These are phyloP conservation scores for Drosophila eohydei DNA, from an alignment of 2,888 invertebrate species.

Conservation along the genomic window DNA sequence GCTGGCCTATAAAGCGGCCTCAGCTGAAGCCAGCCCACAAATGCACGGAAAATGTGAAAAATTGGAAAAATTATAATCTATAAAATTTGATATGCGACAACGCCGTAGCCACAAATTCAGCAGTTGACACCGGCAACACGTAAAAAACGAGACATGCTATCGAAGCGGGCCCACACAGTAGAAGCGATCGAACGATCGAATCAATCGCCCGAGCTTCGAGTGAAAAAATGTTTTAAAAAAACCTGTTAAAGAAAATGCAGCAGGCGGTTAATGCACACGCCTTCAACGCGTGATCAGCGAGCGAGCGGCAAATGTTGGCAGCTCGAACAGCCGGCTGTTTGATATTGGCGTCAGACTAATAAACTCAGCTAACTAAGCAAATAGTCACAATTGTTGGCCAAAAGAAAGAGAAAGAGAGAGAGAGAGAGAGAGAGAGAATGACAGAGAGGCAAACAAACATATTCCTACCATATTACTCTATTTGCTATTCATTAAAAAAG, in stretches of 20 bases:
- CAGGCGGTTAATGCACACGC: conserved; percentile 62
- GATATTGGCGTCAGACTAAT: conserved; percentile 64
- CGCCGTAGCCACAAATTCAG: conserved; percentile 33
- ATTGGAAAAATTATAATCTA: conserved; percentile 41
- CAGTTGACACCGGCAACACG: conserved; percentile 32
- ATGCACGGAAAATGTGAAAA: conserved; percentile 36
- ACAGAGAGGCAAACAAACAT: conserved; percentile 15
- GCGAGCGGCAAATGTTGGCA: conserved; percentile 28
- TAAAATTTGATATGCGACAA: conserved; percentile 35
- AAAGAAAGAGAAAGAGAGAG: conserved; percentile 4
- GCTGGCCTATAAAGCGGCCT: conserved; percentile 43
- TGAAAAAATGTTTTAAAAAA: conserved; percentile 21
- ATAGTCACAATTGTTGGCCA: conserved; percentile 53
- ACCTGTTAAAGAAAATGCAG: conserved; percentile 78
- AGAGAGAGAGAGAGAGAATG: neutral
- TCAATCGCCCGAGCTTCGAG: conserved; percentile 40
- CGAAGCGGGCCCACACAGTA: conserved; percentile 25
- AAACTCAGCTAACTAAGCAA: conserved; percentile 60
- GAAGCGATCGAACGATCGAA: conserved; percentile 45
- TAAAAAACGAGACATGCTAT: conserved; percentile 45
- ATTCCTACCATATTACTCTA: conserved; percentile 2
- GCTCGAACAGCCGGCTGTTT: conserved; percentile 44
- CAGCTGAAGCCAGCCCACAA: conserved; percentile 23
- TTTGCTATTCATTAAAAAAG: conserved; percentile 50
- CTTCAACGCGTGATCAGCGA: conserved; percentile 67